Evolutionary conservation across 2,113 vertebrate species (phyloP).

Genomic region (Pardalotus punctatus): DNA sequence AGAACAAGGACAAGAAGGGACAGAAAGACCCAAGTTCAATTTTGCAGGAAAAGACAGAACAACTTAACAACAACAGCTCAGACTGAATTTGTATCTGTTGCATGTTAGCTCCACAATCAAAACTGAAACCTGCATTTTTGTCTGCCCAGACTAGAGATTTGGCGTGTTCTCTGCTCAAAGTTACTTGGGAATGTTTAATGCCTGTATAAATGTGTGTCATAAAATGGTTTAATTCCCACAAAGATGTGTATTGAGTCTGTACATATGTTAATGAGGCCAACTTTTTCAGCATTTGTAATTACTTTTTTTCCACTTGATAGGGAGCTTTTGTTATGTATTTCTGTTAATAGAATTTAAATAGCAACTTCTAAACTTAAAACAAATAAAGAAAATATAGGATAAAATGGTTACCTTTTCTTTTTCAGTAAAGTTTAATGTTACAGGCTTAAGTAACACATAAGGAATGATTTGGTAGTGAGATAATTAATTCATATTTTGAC

Average conservation of each 20-base stretch:
- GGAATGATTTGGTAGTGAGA: slow-evolving; percentile 54
- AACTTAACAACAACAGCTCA: slow-evolving; percentile 72
- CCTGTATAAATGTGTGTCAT: slow-evolving; percentile 79
- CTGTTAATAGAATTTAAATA: slow-evolving; percentile 85
- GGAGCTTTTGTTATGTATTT: slow-evolving; percentile 84
- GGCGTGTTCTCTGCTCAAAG: slow-evolving; percentile 59
- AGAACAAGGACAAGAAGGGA: slow-evolving; percentile 80
- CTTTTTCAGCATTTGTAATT: slow-evolving; percentile 93
- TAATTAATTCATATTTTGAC: slow-evolving; percentile 52
- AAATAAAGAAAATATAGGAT: slow-evolving; percentile 83
- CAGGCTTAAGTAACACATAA: slow-evolving; percentile 65
- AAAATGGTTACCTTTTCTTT: slow-evolving; percentile 78
- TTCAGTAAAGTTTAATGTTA: slow-evolving; percentile 71
- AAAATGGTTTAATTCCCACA: slow-evolving; percentile 73
- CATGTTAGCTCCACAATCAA: slow-evolving; percentile 59
- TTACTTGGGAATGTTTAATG: slow-evolving; percentile 68
- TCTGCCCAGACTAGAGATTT: slow-evolving; percentile 59
- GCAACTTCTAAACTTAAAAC: slow-evolving; percentile 79
- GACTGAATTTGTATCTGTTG: slow-evolving; percentile 67
- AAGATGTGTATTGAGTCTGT: slow-evolving; percentile 83
- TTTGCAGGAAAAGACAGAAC: slow-evolving; percentile 64
- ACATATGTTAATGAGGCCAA: slow-evolving; percentile 89
- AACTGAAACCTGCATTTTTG: slow-evolving; percentile 50
- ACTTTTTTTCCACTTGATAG: slow-evolving; percentile 81
- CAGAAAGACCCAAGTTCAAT: slow-evolving; percentile 65